Evolutionary conservation across 1,140 invertebrate genomes (phyloP).

Genomic region (Vanessa atalanta): DNA sequence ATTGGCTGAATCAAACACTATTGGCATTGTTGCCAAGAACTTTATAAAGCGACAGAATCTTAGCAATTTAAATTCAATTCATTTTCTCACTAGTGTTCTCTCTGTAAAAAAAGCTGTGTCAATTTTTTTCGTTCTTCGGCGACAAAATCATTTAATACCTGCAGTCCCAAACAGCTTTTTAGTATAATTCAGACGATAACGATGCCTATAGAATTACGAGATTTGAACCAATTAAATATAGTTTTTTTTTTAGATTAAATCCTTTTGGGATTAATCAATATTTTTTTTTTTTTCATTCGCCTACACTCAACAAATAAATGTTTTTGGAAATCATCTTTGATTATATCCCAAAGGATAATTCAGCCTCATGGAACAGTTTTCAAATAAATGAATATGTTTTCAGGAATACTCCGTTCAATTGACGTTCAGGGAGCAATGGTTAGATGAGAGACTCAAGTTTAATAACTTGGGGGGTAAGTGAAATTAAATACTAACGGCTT

Average conservation of each 20-base stretch:
- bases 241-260: conserved; percentile 13
- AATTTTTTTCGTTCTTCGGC: conserved; percentile 4
- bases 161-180: conserved; percentile 34
- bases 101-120: neutral
- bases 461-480: conserved; percentile 90
- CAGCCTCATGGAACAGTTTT: neutral
- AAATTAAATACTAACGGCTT: neutral
- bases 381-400: conserved; percentile 43
- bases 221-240: conserved; percentile 20
- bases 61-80: neutral
- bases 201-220: conserved; percentile 27
- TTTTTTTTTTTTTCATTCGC: neutral
- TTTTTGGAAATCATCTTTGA: conserved; percentile 16
- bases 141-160: conserved; percentile 32
- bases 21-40: neutral
- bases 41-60: neutral
- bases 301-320: neutral
- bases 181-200: conserved; percentile 15
- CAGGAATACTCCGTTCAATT: conserved; percentile 98
- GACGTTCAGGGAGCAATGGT: conserved; percentile 97
- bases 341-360: conserved; percentile 19
- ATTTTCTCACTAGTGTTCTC: neutral
- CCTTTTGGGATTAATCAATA: conserved; percentile 31
- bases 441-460: conserved; percentile 94
- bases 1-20: neutral